Evolutionary conservation across 2,113 vertebrate genomes (phyloP).

Genomic region (Channa argus): DNA sequence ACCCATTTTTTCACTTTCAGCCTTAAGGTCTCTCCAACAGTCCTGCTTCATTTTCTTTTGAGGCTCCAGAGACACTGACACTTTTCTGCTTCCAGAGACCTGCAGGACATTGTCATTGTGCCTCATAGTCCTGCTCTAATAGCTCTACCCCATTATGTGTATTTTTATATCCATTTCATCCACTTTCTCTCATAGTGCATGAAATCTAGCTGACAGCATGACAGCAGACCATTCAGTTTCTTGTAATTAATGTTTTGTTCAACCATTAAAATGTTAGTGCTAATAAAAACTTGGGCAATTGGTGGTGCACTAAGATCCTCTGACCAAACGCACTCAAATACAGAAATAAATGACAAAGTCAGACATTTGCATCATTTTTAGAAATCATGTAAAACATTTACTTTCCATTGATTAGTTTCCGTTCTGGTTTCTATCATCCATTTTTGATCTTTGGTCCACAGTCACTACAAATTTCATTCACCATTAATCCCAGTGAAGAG

Average conservation of each 20-base stretch:
- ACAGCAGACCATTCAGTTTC: constrained; percentile 17
- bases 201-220: constrained; percentile 23
- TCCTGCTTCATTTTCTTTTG: not conserved
- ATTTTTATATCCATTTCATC: constrained; percentile 20
- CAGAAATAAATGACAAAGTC: not conserved
- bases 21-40: too few relatives aligned
- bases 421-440: too few relatives aligned
- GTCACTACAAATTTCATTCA: not conserved
- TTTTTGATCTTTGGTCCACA: too few relatives aligned
- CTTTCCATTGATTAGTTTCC: too few relatives aligned
- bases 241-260: constrained; percentile 29
- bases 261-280: constrained; percentile 19
- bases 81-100: constrained; percentile 1
- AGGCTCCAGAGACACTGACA: not conserved
- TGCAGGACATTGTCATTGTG: constrained; percentile 26
- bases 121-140: constrained; percentile 15
- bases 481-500: not conserved
- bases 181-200: not conserved
- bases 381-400: too few relatives aligned
- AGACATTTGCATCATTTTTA: not conserved
- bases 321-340: not conserved
- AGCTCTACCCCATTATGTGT: constrained; percentile 23
- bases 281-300: constrained; percentile 40
- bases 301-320: constrained; percentile 14
- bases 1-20: too few relatives aligned